Base-by-base conservation (phyloP, 1,140 invertebrate species). In the Zaprionus gabonicus region DNA sequence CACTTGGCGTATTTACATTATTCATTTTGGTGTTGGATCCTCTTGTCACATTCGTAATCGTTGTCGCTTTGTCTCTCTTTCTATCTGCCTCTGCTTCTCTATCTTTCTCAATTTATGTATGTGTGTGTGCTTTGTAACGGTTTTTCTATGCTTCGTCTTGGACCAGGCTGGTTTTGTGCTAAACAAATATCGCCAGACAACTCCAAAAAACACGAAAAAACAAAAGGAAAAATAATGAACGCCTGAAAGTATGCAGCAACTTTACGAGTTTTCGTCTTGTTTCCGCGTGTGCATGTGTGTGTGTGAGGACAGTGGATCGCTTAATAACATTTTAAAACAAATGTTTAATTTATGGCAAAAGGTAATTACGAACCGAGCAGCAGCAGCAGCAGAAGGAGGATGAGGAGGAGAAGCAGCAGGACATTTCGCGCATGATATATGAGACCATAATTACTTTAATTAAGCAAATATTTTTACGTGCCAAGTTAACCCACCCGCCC, bases 361-460 rank as follows among this genome's bases (percentile, higher is more conserved):
- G 78, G 85, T 88, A 88, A 88, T 88, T 88, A 88, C 85, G 78
- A 49, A 44, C 49, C 53, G 36, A 65, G n/a, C 41, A 17, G n/a
- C 41, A 46, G n/a, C n/a, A 34, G 31, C 9, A 34, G 31, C 9
- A 34, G 31, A 9, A 17, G 41, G n/a, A 9, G n/a, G 41, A 17
- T n/a, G 2, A 17, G 2, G 6, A 17, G 41, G 12, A 38, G 36
- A 12, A 17, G 15, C 5, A 7, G 5, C 41, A 44, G 57, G 15
- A 64, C 71, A 78, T 65, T 66, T 53, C 59, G 34, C 34, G 49
- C 75, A 84, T 88, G 85, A 88, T 81, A 90, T 88, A 90, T 90
- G 81, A 84, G 81, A 85, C 85, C 85, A 81, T 88, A 88, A 88
- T 88, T 88, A 90, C 85, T 84, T 88, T 90, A 88, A 88, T 88